Evolutionary conservation across 1,140 invertebrate species (phyloP).

Genomic region (Augochlora pura): DNA sequence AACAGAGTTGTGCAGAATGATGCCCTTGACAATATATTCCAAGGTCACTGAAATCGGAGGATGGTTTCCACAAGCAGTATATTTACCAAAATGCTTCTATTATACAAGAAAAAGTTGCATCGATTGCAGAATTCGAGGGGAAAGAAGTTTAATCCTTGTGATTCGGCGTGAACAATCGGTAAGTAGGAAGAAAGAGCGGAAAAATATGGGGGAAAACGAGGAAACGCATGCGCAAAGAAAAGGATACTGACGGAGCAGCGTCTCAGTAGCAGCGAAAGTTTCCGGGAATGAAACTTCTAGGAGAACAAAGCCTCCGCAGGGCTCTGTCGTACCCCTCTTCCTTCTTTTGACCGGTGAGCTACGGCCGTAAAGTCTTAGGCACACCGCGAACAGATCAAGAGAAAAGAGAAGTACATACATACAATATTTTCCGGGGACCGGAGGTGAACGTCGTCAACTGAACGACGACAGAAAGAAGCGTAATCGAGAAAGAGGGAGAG

Average conservation of each 20-base stretch:
- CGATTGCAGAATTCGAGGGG: constrained; percentile 1
- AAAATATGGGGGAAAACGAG: constrained; percentile 11
- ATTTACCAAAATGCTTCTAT: not conserved
- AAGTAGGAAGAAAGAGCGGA: constrained; percentile 7
- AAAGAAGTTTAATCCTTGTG: not conserved
- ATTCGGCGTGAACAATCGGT: constrained; percentile 3
- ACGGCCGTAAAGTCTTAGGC: constrained; percentile 15
- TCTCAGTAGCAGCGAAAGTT: constrained; percentile 27
- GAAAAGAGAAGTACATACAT: not conserved
- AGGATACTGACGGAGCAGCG: constrained; percentile 8
- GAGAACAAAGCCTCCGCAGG: constrained; percentile 46
- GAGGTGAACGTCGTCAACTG: not conserved
- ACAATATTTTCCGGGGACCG: not conserved
- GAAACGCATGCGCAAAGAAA: constrained; percentile 34
- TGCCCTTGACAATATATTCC: too few relatives aligned
- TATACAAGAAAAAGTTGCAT: not conserved
- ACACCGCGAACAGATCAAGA: not conserved
- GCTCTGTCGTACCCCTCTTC: not conserved
- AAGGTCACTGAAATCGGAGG: too few relatives aligned
- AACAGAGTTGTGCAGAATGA: too few relatives aligned
- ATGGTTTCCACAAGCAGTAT: too few relatives aligned
- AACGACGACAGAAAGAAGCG: not conserved
- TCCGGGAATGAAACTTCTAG: constrained; percentile 50
- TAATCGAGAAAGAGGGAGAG: not conserved
- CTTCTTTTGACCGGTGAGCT: constrained; percentile 37